Conservation (phyloP, 2,888 invertebrate species). For the Mesorhabditis belari region DNA sequence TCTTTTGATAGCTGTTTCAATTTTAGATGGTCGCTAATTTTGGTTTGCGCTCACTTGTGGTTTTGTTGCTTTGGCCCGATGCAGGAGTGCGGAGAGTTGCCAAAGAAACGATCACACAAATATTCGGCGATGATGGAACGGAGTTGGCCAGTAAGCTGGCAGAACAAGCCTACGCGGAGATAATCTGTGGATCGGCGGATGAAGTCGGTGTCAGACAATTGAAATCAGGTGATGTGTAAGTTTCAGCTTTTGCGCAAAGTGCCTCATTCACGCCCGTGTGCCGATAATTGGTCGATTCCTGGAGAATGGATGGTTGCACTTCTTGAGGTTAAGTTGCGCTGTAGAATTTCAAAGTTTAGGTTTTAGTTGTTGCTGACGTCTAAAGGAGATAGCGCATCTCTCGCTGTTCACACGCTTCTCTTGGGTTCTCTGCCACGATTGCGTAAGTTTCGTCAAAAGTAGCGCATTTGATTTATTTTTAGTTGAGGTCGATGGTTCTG, state of each 20-base stretch:
- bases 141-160: slow-evolving; percentile 20
- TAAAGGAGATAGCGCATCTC: too few relatives aligned
- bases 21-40: not conserved
- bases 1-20: too few relatives aligned
- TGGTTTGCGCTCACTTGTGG: slow-evolving; percentile 5
- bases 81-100: slow-evolving; percentile 23
- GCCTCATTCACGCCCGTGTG: not conserved
- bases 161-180: slow-evolving; percentile 20
- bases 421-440: slow-evolving; percentile 24
- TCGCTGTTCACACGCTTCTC: slow-evolving; percentile 25
- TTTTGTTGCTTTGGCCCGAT: slow-evolving; percentile 28
- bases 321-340: slow-evolving; percentile 5
- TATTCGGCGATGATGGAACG: slow-evolving; percentile 12
- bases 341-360: not conserved
- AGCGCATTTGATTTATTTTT: not conserved
- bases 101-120: slow-evolving; percentile 7
- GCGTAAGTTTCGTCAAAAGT: slow-evolving; percentile 3
- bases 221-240: not conserved
- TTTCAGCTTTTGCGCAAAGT: slow-evolving; percentile 1
- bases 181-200: slow-evolving; percentile 18
- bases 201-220: not conserved
- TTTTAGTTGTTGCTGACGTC: slow-evolving; percentile 11
- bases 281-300: slow-evolving; percentile 11
- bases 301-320: slow-evolving; percentile 15
- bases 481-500: slow-evolving; percentile 38